Conservation (phyloP, 2,888 invertebrate genomes). For the Drosophila bunnanda region DNA sequence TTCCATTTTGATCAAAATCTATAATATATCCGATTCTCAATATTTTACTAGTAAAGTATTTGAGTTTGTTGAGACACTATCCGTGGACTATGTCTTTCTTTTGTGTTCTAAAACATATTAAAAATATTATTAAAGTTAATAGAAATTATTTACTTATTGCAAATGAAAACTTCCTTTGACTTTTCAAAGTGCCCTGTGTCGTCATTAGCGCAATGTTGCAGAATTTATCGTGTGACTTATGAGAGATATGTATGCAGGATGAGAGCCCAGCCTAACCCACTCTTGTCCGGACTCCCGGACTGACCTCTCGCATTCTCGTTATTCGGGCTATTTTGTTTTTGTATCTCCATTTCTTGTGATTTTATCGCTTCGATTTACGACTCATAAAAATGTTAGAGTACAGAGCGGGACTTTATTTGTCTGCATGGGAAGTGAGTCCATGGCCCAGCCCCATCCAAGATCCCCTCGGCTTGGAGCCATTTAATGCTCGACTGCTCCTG, state of each 20-base stretch:
- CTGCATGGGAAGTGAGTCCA: constrained; percentile 29
- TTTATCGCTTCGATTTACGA: constrained; percentile 82
- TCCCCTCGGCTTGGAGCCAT: constrained; percentile 26
- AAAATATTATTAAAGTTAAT: not conserved
- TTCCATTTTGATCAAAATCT: not conserved
- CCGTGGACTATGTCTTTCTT: not conserved
- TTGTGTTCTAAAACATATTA: not conserved
- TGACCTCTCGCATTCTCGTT: constrained; percentile 36
- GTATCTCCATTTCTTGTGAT: constrained; percentile 67
- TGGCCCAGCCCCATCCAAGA: not conserved
- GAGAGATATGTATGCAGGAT: constrained; percentile 51
- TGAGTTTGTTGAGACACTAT: too few relatives aligned
- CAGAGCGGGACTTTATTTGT: constrained; percentile 56
- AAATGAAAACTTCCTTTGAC: not conserved
- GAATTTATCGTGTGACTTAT: constrained; percentile 79
- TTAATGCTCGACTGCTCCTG: constrained; percentile 67
- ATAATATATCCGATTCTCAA: too few relatives aligned
- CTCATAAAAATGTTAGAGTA: constrained; percentile 76
- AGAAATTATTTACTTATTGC: not conserved
- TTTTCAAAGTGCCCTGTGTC: constrained; percentile 32
- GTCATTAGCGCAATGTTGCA: constrained; percentile 81
- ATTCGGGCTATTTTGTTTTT: constrained; percentile 43
- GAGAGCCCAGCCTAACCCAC: constrained; percentile 33
- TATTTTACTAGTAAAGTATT: too few relatives aligned
- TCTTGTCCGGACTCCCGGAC: constrained; percentile 24